Conservation (phyloP, 2,797 vertebrate genomes). For the Nasua narica region DNA sequence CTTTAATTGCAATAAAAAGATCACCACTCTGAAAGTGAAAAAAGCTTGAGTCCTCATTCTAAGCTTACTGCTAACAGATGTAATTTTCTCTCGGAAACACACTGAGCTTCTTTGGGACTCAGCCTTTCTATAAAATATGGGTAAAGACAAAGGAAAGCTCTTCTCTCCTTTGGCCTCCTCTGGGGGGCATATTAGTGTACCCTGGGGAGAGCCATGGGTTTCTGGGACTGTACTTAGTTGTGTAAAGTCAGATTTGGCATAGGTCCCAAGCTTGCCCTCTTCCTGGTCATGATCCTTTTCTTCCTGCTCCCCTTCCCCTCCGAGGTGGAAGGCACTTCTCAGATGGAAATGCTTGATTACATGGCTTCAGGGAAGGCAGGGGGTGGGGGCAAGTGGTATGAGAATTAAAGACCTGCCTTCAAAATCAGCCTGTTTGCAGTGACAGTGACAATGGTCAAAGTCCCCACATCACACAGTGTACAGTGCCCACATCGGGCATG, state of each 20-base stretch:
- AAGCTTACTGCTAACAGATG: neutral
- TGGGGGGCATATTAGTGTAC: too few species aligned
- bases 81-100: neutral
- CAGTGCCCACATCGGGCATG: accelerated
- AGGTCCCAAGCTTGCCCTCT: neutral
- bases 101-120: neutral
- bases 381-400: accelerated
- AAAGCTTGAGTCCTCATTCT: neutral
- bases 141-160: neutral
- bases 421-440: neutral
- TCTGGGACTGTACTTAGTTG: accelerated
- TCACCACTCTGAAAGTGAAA: neutral
- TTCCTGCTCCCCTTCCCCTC: accelerated
- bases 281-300: neutral
- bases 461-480: neutral
- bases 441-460: neutral
- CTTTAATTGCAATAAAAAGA: neutral
- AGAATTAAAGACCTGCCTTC: neutral
- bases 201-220: neutral
- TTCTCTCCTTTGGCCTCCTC: accelerated
- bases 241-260: neutral
- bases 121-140: neutral
- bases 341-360: neutral
- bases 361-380: neutral
- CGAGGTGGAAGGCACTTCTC: neutral